Percentiles rank a stretch among this genome's conserved stretches.
Conservation (phyloP, 1,140 invertebrate species). For the Drosophila subpulchrella region DNA sequence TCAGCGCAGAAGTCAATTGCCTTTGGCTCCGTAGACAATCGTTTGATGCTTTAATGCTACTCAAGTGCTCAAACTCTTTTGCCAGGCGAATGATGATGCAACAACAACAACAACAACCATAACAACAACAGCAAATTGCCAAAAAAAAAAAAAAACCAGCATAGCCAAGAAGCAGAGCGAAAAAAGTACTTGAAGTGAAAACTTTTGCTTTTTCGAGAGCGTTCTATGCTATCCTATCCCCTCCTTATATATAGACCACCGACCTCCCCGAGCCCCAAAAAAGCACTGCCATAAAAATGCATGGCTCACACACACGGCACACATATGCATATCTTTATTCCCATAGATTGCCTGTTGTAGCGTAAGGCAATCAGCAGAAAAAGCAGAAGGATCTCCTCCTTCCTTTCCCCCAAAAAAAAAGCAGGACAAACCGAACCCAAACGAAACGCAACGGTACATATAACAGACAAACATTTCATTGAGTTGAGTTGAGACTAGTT, state of each 20-base stretch:
- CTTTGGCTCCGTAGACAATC: slow-evolving; percentile 54
- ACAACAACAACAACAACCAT: slow-evolving; percentile 18
- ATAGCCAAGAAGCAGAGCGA: slow-evolving; percentile 29
- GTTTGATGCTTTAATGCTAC: slow-evolving; percentile 73
- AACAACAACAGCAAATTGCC: slow-evolving; percentile 22
- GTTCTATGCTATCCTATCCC: slow-evolving; percentile 6
- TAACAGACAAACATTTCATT: slow-evolving; percentile 47
- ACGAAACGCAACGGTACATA: slow-evolving; percentile 20
- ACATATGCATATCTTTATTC: slow-evolving; percentile 53
- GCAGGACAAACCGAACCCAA: background rate
- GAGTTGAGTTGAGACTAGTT: slow-evolving; percentile 17
- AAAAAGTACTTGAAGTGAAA: slow-evolving; percentile 70
- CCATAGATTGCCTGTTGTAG: slow-evolving; percentile 45
- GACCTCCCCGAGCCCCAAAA: background rate
- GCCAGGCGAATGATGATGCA: slow-evolving; percentile 57
- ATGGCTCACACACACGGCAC: slow-evolving; percentile 31
- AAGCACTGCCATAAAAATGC: slow-evolving; percentile 47
- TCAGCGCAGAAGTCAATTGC: slow-evolving; percentile 29
- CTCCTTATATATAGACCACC: background rate
- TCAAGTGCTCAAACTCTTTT: slow-evolving; percentile 73
- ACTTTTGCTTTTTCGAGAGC: slow-evolving; percentile 66
- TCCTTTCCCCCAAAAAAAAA: background rate
- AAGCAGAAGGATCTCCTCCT: slow-evolving; percentile 21
- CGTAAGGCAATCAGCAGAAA: slow-evolving; percentile 50
- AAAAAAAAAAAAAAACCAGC: slow-evolving; percentile 4